Evolutionary conservation across 2,888 invertebrate genomes (phyloP), one percentile per base, ranked within the genome.

Genomic region (Erpobdella octoculata): DNA sequence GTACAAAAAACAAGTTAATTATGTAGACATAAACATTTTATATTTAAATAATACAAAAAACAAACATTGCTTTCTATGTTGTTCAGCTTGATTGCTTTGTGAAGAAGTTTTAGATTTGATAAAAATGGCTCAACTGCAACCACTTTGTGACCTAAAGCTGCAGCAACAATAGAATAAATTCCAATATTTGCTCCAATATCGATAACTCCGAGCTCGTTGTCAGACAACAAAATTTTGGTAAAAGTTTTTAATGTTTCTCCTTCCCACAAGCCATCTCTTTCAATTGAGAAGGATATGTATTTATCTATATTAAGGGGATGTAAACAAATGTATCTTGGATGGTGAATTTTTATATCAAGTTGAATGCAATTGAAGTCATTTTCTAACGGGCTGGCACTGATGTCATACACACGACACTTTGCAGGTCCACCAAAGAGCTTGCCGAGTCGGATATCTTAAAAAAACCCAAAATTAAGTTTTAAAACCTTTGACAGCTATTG

Each of bases 151-250:
- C 77, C 77, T 71, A 74, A 70, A 1, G 35, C 61, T n/a, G 76
- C 75, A 18, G 76, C 76, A 2, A 74, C 66, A 41, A 77, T 59
- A 12, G 64, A 67, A 67, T 75, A 77, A 15, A 74, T 28, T 2
- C 77, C 77, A 35, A 77, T 69, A 67, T 77, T 75, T 18, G 76
- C 75, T 35, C 77, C 77, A 25, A 75, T 73, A 53, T 75, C 75
- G 53, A 71, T 73, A 15, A 75, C 65, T 9, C 65, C 72, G 3
- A 74, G 28, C 28, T 71, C 65, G 28, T 74, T 72, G 48, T 76
- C 58, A 21, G 33, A 53, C 1, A 33, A 2, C n/a, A 69, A 69
- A 46, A 69, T 28, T 12, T 31, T 28, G 33, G 28, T 69, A 21
- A 58, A 69, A 18, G n/a, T 53, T 18, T 48, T 36, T 21, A 69